These are phyloP conservation scores for Brachionus paranguensis DNA, from an alignment of 1,140 invertebrate genomes.

Conservation along the genomic window DNA sequence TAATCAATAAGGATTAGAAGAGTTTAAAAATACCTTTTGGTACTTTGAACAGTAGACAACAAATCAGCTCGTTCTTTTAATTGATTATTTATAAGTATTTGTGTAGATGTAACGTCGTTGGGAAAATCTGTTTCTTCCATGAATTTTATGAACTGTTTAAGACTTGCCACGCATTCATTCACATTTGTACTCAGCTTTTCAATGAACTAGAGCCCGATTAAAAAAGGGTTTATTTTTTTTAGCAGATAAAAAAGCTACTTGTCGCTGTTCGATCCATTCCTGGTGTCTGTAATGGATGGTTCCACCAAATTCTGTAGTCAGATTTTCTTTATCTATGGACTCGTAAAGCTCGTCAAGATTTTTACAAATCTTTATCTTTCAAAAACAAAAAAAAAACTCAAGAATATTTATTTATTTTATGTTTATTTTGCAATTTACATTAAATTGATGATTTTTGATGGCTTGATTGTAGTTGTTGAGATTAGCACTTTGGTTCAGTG, in stretches of 20 bases:
- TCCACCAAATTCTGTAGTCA: slow-evolving; percentile 82
- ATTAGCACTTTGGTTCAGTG: slow-evolving; percentile 17
- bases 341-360: slow-evolving; percentile 68
- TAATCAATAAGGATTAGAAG: neutral
- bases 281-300: slow-evolving; percentile 79
- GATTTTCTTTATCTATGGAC: slow-evolving; percentile 72
- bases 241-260: slow-evolving; percentile 69
- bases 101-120: slow-evolving; percentile 71
- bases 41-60: slow-evolving; percentile 20
- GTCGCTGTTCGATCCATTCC: slow-evolving; percentile 91
- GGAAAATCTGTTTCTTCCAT: slow-evolving; percentile 73
- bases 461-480: slow-evolving; percentile 18
- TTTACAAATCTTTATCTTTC: slow-evolving; percentile 56
- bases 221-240: slow-evolving; percentile 79
- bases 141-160: slow-evolving; percentile 67
- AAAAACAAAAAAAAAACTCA: neutral
- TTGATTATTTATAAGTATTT: slow-evolving; percentile 56
- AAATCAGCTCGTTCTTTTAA: slow-evolving; percentile 28
- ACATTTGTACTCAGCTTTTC: slow-evolving; percentile 44
- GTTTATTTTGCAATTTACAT: slow-evolving; percentile 19
- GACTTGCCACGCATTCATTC: slow-evolving; percentile 7
- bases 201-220: slow-evolving; percentile 61
- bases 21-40: slow-evolving; percentile 3
- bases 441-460: slow-evolving; percentile 24
- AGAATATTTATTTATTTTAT: neutral